Conservation (phyloP, 2,113 vertebrate genomes). For the Proteles cristata region DNA sequence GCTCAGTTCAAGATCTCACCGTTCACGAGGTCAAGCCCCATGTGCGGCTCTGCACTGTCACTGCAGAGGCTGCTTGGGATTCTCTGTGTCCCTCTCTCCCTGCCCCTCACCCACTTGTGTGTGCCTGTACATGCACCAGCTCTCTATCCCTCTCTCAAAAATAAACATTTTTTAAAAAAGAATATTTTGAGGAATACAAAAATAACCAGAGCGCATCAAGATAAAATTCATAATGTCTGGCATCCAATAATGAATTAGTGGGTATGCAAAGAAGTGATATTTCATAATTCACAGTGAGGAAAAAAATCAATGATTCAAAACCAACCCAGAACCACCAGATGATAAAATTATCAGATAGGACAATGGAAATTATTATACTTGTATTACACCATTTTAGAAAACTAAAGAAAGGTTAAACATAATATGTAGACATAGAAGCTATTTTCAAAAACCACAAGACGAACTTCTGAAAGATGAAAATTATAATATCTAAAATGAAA, state of each 20-base stretch:
- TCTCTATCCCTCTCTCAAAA: too few relatives aligned
- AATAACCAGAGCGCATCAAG: neutral
- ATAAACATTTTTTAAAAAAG: too few relatives aligned
- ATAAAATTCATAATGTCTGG: neutral
- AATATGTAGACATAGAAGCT: neutral
- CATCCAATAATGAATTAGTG: neutral
- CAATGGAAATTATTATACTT: neutral
- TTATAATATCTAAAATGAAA: neutral
- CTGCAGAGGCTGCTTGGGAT: too few relatives aligned
- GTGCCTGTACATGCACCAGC: too few relatives aligned
- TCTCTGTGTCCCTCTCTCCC: too few relatives aligned
- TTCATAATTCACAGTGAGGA: neutral
- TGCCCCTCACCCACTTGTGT: too few relatives aligned
- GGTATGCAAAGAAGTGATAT: neutral
- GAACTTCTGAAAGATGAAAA: neutral
- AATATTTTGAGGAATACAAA: neutral
- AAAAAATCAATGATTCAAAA: neutral
- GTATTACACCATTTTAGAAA: neutral
- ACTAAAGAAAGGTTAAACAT: neutral
- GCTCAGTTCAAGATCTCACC: too few relatives aligned
- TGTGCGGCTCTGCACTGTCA: too few relatives aligned
- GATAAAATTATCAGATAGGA: neutral
- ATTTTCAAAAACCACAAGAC: neutral
- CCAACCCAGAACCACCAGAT: neutral
- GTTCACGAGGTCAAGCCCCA: too few relatives aligned